Evolutionary conservation across 2,113 vertebrate species (phyloP), one percentile per base, ranked within the genome.

Genomic region (Melanostigma gelatinosum): DNA sequence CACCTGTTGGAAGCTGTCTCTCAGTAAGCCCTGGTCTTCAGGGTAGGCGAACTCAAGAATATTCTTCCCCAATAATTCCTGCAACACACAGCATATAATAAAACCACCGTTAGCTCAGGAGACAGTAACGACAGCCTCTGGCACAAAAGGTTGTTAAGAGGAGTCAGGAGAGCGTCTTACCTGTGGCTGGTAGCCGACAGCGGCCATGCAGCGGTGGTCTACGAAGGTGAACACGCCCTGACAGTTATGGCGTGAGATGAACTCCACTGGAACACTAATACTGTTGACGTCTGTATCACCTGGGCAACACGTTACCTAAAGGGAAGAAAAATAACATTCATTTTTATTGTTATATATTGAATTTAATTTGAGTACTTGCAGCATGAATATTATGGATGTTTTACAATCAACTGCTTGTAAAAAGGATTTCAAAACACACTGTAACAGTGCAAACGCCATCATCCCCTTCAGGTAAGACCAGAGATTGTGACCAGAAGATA

Each of bases 1-100:
- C 57, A 98, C 97, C 98, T 99, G 97, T 77, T 98, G 97, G 38
- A 99, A 97, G 83, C 98, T 99, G 94, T 99, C 98, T 88, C 96
- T 94, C 75, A 99, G 83, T 66, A 99, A 95, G 42, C 97, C 96
- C 18, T 98, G 97, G 84, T 99, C 98, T 87, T 99, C 98, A 0
- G 96, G 97, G 77, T 99, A 97, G 83, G 97, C 95, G 20, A 99
- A 95, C 48, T 99, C 97, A n/a, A 99, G 93, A 58, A 99, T 95
- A 86, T 95, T 96, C 84, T 99, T 99, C 52, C 98, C 98, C 92
- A 99, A 87, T 36, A 99, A 94, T 8, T 99, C 98, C 98, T 99
- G 71, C 7, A 61, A 77, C 16, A 85, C 50, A 85, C 2, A 75
- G 36, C 27, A 76, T 9, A 72, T 24, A 64, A 65, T 1, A 60